Evolutionary conservation across 2,888 invertebrate genomes (phyloP), one percentile per base, ranked within the genome.

Genomic region (Poecilobothrus nobilitatus): DNA sequence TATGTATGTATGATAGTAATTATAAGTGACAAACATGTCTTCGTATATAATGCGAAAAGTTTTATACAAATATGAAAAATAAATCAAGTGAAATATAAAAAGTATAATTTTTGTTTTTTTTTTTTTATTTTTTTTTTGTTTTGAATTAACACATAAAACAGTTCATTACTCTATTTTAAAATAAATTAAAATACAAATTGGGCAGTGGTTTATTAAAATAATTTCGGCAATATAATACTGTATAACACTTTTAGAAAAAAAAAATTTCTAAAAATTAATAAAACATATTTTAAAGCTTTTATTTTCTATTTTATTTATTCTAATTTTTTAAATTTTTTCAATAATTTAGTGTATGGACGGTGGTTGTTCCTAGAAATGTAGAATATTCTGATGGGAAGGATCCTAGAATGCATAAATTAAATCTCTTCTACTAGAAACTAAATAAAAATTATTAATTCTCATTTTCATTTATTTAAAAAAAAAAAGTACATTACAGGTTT

Each of bases 331-430:
- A 15, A 18, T 65, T 12, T 22, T 63, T 63, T 63, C 20, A 22
- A n/a, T 22, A 22, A 22, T 63, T 22, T 65, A 65, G 65, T 65
- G n/a, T 65, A 22, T 65, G 65, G 65, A 37, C 65, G 15, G 65
- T 65, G n/a, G 37, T 65, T 20, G 33, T n/a, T n/a, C 37, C 65
- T 9, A 65, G 15, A 37, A 65, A 65, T 65, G 12, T 34, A 33
- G 33, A 34, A 27, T 15, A 15, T 27, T 22, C 4, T 65, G 65
- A 33, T 37, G 37, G 10, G 18, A 65, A 65, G 65, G 37, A 34
- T 33, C 33, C 33, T 34, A 65, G 33, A 65, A n/a, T 33, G n/a
- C 34, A 65, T 20, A 37, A 65, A 22, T 37, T 37, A 18, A 65
- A 65, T 53, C 15, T 12, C 15, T 53, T 15, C 15, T 53, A 53